Evolutionary conservation across 2,113 vertebrate species (phyloP), one percentile per base, ranked within the genome.

Genomic region (Corythaeola cristata): DNA sequence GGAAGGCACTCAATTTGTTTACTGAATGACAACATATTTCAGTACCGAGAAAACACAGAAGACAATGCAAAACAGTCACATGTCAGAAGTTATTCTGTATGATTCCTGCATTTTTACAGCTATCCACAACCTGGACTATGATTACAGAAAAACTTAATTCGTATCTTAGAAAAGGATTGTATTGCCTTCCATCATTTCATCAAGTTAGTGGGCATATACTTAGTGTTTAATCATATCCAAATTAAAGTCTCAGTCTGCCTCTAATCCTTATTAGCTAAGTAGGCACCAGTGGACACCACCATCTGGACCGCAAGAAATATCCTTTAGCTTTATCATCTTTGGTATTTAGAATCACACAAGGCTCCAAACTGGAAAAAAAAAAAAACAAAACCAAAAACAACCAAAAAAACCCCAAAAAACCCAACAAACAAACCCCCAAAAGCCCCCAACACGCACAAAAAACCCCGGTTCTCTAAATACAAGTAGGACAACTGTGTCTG

Each of bases 291-390:
- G 93, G 93, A 88, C 66, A 78, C 35, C 50, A 88, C 94, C 95
- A 95, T 93, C 93, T 95, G 94, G 91, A 81, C 96, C 93, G 88
- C 53, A 95, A 90, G 89, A 94, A 92, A 85, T 77, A 77, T 56
- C 81, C 93, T 96, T 89, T 66, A 86, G 83, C 76, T 92, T 96
- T 91, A 90, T 95, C 88, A 66, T 95, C 62, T 95, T 93, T 96
- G 92, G 77, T 97, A 96, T 96, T 97, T 97, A 95, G 75, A 90
- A 93, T 88, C 80, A 94, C 78, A 92, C 14, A 85, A 83, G 92
- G 80, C 49, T 96, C 4, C 27, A 96, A 96, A 83, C 47, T 85
- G 59, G 68, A 85, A 74, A 81, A 81, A 15, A 11, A n/a, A 18
- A 47, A 22, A 56, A 45, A 45, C 4, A n/a, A 49, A 59, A 26